A percentile compares a stretch with the other conserved stretches of the same genome.
Conservation (phyloP, 30 jellyfish, hydroid and myxozoan species). For the Catostylus mosaicus region DNA sequence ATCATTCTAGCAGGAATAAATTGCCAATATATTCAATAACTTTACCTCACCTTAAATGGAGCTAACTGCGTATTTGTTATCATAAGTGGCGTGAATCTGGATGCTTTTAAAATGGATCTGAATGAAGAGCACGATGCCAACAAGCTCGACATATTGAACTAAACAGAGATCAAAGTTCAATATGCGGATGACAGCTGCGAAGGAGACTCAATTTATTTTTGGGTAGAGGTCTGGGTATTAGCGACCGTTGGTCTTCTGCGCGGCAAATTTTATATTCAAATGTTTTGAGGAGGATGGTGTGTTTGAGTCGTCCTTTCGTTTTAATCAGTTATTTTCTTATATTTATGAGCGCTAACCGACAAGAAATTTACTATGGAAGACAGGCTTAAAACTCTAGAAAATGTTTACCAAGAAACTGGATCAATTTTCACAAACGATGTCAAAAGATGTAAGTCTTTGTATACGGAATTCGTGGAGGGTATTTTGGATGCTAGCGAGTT, state of each 20-base stretch:
- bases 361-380: background rate
- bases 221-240: constrained; percentile 14
- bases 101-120: background rate
- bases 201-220: background rate
- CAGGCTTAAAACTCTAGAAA: constrained; percentile 1
- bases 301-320: background rate
- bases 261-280: constrained; percentile 15
- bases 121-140: too few relatives aligned
- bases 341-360: background rate
- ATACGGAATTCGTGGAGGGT: constrained; percentile 12
- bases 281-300: background rate
- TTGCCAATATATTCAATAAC: too few relatives aligned
- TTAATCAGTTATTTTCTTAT: background rate
- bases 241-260: constrained; percentile 26
- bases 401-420: constrained; percentile 13
- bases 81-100: background rate
- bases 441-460: constrained; percentile 4
- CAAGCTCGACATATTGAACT: too few relatives aligned
- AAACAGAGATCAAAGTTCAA: constrained; percentile 3
- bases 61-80: background rate
- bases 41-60: background rate
- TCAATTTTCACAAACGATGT: background rate
- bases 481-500: constrained; percentile 5
- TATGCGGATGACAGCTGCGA: background rate
- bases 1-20: too few relatives aligned